Percentiles rank a stretch among this genome's conserved stretches.
Conservation (phyloP, 2,888 invertebrate genomes). For the Phragmatobia fuliginosa region DNA sequence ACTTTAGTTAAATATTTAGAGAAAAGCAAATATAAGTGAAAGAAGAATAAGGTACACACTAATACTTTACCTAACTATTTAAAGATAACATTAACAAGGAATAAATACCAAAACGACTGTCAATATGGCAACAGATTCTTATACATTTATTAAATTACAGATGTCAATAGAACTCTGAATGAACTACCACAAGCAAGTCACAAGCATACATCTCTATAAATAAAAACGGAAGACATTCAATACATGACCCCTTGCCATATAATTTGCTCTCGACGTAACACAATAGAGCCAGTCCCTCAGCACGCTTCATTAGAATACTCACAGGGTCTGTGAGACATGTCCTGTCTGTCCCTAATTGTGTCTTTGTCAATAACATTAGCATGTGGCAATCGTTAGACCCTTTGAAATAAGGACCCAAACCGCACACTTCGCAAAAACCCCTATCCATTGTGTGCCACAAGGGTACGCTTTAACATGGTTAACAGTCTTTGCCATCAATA, state of each 20-base stretch:
- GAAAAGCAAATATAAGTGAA: too few species aligned
- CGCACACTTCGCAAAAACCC: constrained; percentile 2
- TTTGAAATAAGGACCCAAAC: constrained; percentile 4
- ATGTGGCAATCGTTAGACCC: constrained; percentile 13
- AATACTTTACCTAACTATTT: background rate
- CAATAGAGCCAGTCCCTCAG: background rate
- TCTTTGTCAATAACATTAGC: constrained; percentile 15
- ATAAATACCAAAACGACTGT: background rate
- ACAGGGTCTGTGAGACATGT: background rate
- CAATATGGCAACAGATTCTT: background rate
- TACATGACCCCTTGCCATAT: background rate
- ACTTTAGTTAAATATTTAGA: background rate
- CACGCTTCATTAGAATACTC: constrained; percentile 6
- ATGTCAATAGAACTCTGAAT: background rate
- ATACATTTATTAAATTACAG: background rate
- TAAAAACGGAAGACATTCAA: background rate
- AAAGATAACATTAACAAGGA: background rate
- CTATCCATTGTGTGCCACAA: background rate
- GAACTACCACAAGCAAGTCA: background rate
- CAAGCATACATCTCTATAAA: background rate
- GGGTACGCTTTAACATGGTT: background rate
- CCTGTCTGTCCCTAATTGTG: constrained; percentile 13
- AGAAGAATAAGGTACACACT: background rate
- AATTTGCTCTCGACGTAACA: background rate
- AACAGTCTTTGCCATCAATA: background rate